Evolutionary conservation across 2,797 vertebrate species (phyloP).

Genomic region (Gymnopithys bicolor): DNA sequence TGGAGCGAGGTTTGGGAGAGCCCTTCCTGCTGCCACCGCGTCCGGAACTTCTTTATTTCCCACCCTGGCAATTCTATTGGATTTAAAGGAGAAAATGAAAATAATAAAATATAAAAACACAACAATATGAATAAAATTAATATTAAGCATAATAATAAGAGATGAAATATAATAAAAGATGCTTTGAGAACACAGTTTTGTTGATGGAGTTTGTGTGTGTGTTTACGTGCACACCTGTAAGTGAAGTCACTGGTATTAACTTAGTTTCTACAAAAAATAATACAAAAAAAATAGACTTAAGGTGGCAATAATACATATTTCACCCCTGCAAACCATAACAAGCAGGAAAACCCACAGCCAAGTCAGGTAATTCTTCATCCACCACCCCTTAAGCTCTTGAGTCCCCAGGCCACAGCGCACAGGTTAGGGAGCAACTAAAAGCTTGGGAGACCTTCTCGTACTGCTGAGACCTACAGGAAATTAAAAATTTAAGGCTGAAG

Average conservation of each 20-base stretch:
- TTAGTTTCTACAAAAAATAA: accelerated
- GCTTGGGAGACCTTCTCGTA: background rate
- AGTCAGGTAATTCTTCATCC: background rate
- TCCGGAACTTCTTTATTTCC: background rate
- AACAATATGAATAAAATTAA: background rate
- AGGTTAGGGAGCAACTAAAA: background rate
- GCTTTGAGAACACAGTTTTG: background rate
- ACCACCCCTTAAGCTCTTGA: background rate
- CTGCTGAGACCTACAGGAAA: conserved; percentile 19
- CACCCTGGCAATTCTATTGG: accelerated
- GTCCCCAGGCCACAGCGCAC: accelerated
- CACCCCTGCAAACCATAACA: background rate
- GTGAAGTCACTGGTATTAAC: accelerated
- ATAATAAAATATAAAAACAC: background rate
- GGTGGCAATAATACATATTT: background rate
- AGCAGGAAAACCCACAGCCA: background rate
- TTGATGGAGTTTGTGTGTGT: background rate
- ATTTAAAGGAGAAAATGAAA: background rate
- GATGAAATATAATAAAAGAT: background rate
- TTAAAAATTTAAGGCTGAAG: conserved; percentile 12
- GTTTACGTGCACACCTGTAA: accelerated
- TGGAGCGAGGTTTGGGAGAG: accelerated
- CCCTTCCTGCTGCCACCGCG: accelerated
- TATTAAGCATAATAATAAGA: background rate
- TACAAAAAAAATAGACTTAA: accelerated